These are phyloP conservation scores for Syrrhaptes paradoxus DNA, from an alignment of 2,113 vertebrate species.

Conservation along the genomic window DNA sequence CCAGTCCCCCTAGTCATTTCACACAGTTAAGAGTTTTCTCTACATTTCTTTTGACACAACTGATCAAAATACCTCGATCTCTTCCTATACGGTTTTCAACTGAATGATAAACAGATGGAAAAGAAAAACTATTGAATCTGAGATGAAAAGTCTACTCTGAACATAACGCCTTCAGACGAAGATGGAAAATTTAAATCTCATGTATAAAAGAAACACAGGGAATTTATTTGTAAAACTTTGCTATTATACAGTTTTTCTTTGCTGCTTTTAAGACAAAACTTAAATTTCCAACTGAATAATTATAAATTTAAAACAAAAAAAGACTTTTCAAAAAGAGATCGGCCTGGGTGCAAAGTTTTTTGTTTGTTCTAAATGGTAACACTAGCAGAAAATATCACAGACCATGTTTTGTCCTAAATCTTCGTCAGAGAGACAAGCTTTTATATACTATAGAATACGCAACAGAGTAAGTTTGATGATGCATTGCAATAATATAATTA, in stretches of 20 bases:
- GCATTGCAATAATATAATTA: not conserved
- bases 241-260: not conserved
- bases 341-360: fast-evolving
- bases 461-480: not conserved
- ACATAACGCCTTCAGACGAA: not conserved
- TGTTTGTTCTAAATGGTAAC: not conserved
- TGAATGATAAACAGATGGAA: not conserved
- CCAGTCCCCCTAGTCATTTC: not conserved
- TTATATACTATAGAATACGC: not conserved
- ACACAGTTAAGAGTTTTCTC: not conserved
- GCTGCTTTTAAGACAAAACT: not conserved
- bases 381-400: not conserved
- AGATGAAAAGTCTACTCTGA: not conserved
- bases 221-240: not conserved
- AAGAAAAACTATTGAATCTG: not conserved
- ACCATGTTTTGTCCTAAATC: not conserved
- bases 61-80: not conserved
- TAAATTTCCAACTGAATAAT: not conserved
- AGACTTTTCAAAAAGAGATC: not conserved
- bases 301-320: not conserved
- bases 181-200: not conserved
- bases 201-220: not conserved
- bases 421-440: not conserved
- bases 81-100: not conserved
- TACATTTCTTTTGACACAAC: not conserved